Base-by-base conservation (phyloP, 2,113 vertebrate species). In the Arenaria interpres region DNA sequence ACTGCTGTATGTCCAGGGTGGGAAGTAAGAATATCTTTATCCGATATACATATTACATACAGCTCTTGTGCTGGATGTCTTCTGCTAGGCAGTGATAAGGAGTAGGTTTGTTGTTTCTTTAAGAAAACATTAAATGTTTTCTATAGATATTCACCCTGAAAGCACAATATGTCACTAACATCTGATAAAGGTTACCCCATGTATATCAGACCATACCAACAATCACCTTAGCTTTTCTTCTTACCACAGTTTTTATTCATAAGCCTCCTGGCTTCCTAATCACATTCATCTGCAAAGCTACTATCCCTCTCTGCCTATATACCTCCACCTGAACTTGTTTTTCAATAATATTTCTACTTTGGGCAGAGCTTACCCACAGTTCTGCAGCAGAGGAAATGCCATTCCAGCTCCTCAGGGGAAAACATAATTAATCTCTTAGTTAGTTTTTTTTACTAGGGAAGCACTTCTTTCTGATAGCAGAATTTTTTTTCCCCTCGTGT, bases 401-500 rank as follows among this genome's bases (percentile, higher is more conserved):
- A 50, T 80, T 90, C 32, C 50, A 80, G 0, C 19, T 73, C 64
- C 35, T 81, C 51, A 27, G 60, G 48, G 43, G 71, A 75, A 84
- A 14, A 51, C 9, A 48, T 56, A 86, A 85, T 90, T 88, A 90
- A 74, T 75, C 18, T 62, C 80, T 90, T 76, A 3, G 1, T 69
- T 83, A 56, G 48, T 32, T 56, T n/a, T n/a, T 59, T 80, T 79
- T 81, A 30, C 56, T 82, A 24, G 37, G 21, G 30, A 80, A 82
- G 5, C 4, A 35, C 21, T 87, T 78, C 39, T 35, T 79, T 84
- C 86, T 39, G 19, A 62, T 24, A 80, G 37, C 6, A 84, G 35
- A 37, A 14, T 4, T 24, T 25, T 50, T 0, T 39, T 1, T 0
- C 1, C 6, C 5, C 22, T 51, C 4, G 10, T 71, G 16, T 72